Evolutionary conservation across 2,888 invertebrate species (phyloP), one percentile per base, ranked within the genome.

Genomic region (Dryobota labecula): DNA sequence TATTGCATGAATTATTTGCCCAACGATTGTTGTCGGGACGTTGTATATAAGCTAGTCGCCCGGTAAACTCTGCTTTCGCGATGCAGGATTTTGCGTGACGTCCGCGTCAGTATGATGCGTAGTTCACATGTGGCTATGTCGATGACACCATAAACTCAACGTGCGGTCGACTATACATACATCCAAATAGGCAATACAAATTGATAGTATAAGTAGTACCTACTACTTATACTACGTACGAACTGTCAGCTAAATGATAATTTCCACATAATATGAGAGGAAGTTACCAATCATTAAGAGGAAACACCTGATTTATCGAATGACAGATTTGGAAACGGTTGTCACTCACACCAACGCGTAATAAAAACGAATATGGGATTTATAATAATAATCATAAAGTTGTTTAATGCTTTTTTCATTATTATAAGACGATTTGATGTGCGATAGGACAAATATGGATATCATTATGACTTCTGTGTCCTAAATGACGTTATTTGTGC

Each of bases 241-340:
- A 57, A 72, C 56, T 61, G 57, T 62, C 58, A 63, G 30, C 54
- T 61, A 58, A 76, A 87, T 88, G 86, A 84, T 84, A 84, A 86
- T 84, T 84, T 82, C 78, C 82, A 80, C 70, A 82, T 73, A 83
- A 84, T 86, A 84, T 38, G 47, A 82, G 69, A 80, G 88, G 88
- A 89, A 89, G 86, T 83, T 70, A 72, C 69, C 83, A 80, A 86
- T 85, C 81, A 79, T 73, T 72, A 68, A 68, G 66, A 77, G 74
- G 80, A 86, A 84, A 78, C 69, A 56, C 63, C 27, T 73, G 60
- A 77, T 76, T 72, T 77, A 82, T 68, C 64, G 30, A 65, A 73
- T 69, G 73, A 71, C 72, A 67, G 43, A 76, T 86, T 74, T 76
- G 36, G 75, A 57, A 78, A 74, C 56, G 71, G 56, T 73, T 71